Conservation (phyloP, 2,113 vertebrate genomes). For the Cottus gobio region DNA sequence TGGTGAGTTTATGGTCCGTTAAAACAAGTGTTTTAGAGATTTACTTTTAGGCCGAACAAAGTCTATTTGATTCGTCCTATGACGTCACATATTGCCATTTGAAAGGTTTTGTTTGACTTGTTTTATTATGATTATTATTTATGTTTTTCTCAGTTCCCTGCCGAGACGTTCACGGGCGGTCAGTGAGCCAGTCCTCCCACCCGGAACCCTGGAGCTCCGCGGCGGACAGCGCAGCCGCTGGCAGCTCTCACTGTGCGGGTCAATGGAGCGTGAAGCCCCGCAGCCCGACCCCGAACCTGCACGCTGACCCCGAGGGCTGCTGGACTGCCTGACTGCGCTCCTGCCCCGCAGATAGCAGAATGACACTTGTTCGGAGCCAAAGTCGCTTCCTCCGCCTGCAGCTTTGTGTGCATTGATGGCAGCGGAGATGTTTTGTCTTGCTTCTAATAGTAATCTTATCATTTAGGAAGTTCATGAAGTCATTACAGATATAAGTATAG, state of each 20-base stretch:
- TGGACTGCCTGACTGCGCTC: conserved; percentile 19
- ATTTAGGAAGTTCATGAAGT: no score
- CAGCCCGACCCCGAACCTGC: conserved; percentile 30
- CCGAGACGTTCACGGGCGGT: conserved; percentile 54
- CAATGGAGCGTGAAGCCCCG: conserved; percentile 23
- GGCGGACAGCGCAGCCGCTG: not conserved
- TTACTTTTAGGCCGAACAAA: not conserved
- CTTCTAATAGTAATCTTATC: no score
- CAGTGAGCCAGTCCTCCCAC: conserved; percentile 55
- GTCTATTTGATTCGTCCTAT: not conserved
- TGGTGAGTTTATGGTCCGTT: conserved; percentile 68
- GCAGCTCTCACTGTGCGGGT: conserved; percentile 26
- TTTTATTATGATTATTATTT: not conserved
- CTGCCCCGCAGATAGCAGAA: not conserved
- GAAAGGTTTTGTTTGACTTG: no score
- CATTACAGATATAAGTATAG: no score
- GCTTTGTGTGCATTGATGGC: not conserved
- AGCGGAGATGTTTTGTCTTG: not conserved
- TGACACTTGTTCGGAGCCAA: not conserved
- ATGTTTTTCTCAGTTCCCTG: conserved; percentile 67
- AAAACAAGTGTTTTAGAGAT: not conserved
- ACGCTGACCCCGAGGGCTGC: not conserved
- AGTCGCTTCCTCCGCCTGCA: not conserved
- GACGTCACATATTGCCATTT: not conserved
- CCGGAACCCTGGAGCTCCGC: conserved; percentile 56